A percentile compares a stretch with the other conserved stretches of the same genome.
phyloP scores from a whole-genome alignment of 2,888 invertebrate genomes.

The Dicyrtoma fusca region DNA sequence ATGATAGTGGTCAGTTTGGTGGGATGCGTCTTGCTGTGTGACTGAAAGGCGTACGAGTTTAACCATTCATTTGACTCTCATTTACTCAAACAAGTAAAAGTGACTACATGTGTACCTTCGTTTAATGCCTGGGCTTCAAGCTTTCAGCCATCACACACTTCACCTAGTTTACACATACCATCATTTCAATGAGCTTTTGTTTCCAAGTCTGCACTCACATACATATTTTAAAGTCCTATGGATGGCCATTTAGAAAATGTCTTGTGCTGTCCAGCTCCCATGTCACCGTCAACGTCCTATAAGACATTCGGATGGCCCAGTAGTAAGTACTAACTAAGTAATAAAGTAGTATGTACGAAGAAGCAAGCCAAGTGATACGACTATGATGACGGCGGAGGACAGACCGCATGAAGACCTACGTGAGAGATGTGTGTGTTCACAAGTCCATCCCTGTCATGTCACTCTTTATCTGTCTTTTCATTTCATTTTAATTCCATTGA shows the following conservation, averaged over 20 bases:
- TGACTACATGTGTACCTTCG: too few species aligned
- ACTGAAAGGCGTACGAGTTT: slow-evolving; percentile 47
- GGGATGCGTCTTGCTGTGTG: slow-evolving; percentile 47
- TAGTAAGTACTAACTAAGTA: too few species aligned
- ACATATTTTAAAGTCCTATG: too few species aligned
- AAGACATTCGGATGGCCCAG: too few species aligned
- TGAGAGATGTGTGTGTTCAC: neutral
- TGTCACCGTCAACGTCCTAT: neutral
- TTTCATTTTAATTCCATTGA: too few species aligned
- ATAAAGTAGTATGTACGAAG: too few species aligned
- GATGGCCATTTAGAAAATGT: too few species aligned
- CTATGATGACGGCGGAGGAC: slow-evolving; percentile 1
- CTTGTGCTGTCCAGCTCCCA: neutral
- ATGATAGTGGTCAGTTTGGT: slow-evolving; percentile 45
- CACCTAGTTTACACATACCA: neutral
- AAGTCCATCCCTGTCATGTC: slow-evolving; percentile 12
- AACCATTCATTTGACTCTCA: slow-evolving; percentile 11
- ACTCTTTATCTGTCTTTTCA: neutral
- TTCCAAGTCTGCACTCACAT: too few species aligned
- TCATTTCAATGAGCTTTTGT: neutral
- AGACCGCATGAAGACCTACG: slow-evolving; percentile 13
- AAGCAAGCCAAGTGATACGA: too few species aligned
- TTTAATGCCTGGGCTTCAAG: too few species aligned
- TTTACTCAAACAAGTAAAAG: slow-evolving; percentile 8
- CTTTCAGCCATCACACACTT: neutral